These are phyloP conservation scores for Equus przewalskii DNA, from an alignment of 2,113 vertebrate genomes.

Conservation along the genomic window DNA sequence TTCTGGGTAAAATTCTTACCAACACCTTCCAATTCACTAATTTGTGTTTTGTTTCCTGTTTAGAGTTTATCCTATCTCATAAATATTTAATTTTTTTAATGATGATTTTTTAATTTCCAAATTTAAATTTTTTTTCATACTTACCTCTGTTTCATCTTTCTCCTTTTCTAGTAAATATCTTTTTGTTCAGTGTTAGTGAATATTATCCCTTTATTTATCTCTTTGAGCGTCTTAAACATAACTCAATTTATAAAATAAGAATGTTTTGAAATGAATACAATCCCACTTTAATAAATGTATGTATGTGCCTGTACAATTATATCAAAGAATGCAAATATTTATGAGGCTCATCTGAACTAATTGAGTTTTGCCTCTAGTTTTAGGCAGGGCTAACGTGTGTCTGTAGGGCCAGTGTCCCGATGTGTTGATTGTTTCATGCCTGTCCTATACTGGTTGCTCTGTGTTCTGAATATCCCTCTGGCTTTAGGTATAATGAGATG, in stretches of 20 bases:
- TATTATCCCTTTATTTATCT: background rate
- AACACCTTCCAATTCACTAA: background rate
- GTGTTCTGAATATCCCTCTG: background rate
- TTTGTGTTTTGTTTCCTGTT: background rate
- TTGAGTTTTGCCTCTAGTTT: background rate
- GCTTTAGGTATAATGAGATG: background rate
- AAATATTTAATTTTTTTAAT: background rate
- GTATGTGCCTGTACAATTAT: background rate
- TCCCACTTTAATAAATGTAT: background rate
- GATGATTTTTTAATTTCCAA: background rate
- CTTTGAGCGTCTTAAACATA: background rate
- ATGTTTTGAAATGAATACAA: conserved; percentile 1
- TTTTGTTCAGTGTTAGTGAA: background rate
- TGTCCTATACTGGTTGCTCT: background rate
- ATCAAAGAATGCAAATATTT: background rate
- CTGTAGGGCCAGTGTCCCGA: background rate
- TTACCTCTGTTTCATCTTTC: background rate
- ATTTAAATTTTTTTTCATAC: background rate
- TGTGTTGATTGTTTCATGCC: background rate
- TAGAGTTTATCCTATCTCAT: background rate
- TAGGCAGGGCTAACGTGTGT: background rate
- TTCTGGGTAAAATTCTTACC: background rate
- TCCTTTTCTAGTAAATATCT: background rate
- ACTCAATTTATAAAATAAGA: background rate
- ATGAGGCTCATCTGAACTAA: background rate